These are phyloP conservation scores for Plotosus lineatus DNA, from an alignment of 2,113 vertebrate genomes.

Conservation along the genomic window DNA sequence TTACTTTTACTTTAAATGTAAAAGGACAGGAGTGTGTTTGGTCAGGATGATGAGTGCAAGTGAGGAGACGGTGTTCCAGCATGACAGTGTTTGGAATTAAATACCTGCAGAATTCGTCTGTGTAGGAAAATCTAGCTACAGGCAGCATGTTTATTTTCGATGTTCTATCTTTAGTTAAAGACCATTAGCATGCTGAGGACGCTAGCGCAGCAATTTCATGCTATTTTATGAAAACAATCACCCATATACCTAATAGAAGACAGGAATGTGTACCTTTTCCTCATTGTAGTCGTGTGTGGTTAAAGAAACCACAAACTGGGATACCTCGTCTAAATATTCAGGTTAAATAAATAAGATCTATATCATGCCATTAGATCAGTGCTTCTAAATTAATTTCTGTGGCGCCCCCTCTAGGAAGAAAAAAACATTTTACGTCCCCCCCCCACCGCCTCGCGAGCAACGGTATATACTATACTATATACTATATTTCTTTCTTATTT, in stretches of 20 bases:
- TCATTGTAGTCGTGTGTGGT: no score
- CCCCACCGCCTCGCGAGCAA: no score
- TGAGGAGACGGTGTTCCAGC: conserved; percentile 46
- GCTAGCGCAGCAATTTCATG: neutral
- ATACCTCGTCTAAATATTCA: no score
- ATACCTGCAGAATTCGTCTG: conserved; percentile 58
- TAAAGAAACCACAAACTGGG: no score
- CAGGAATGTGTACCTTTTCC: conserved; percentile 6
- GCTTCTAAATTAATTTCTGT: no score
- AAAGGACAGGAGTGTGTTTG: conserved; percentile 41
- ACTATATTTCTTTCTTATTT: no score
- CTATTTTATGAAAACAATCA: conserved; percentile 5
- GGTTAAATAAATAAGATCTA: no score
- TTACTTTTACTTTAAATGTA: conserved; percentile 50
- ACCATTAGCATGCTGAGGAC: conserved; percentile 50
- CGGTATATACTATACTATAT: no score
- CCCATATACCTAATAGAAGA: neutral
- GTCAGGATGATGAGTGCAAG: neutral
- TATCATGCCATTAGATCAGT: no score
- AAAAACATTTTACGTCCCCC: no score
- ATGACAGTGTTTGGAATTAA: conserved; percentile 62
- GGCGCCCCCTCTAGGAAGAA: no score
- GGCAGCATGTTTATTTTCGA: conserved; percentile 53
- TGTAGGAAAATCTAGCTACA: conserved; percentile 48
- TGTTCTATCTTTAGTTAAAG: conserved; percentile 63